Conservation (phyloP, 2,888 invertebrate species). For the Hydroisotoma schaefferi region DNA sequence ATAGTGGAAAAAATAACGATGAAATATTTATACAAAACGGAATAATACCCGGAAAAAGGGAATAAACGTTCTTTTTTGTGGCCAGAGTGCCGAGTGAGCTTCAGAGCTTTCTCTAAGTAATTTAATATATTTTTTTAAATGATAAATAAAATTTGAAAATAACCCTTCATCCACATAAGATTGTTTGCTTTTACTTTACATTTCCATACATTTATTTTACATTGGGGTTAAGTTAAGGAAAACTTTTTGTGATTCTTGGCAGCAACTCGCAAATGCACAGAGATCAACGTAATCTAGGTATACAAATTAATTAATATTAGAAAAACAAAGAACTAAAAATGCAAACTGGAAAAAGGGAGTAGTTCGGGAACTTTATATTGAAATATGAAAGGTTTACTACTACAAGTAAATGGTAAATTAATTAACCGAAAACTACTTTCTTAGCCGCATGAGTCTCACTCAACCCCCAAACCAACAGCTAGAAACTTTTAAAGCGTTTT, state of each 20-base stretch:
- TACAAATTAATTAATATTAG: background rate
- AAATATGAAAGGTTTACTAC: background rate
- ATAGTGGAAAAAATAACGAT: too few relatives aligned
- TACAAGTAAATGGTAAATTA: background rate
- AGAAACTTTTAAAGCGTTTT: constrained; percentile 1
- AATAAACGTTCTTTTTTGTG: constrained; percentile 8
- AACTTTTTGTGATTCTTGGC: constrained; percentile 2
- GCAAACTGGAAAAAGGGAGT: too few relatives aligned
- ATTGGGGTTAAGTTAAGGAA: too few relatives aligned
- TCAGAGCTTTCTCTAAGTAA: constrained; percentile 1
- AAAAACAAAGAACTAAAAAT: too few relatives aligned
- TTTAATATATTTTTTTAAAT: constrained; percentile 1
- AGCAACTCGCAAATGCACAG: constrained; percentile 31
- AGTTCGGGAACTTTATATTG: background rate
- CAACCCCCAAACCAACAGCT: constrained; percentile 39
- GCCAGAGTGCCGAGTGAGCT: constrained; percentile 34
- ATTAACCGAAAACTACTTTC: constrained; percentile 2
- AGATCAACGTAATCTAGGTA: constrained; percentile 3
- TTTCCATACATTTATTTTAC: too few relatives aligned
- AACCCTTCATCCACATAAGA: background rate
- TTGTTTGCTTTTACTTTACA: background rate
- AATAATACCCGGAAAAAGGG: background rate
- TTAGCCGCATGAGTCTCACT: constrained; percentile 39
- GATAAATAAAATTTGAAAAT: constrained; percentile 9
- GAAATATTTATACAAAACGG: constrained; percentile 27